phyloP scores from a whole-genome alignment of 2,797 vertebrate species.

The Odontamblyopus lacepedii region DNA sequence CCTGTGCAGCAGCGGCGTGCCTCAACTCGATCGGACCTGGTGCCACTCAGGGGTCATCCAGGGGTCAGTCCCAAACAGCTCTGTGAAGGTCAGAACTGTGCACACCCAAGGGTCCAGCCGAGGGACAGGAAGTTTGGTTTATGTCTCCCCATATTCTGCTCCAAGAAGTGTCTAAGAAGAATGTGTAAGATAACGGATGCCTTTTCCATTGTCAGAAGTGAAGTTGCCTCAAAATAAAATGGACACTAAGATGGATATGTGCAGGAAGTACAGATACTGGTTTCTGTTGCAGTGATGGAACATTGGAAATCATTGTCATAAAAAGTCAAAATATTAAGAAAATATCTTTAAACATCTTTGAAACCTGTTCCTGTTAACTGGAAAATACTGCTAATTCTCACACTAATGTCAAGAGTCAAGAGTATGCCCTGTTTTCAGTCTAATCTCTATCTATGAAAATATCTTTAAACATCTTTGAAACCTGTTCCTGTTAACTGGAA shows the following conservation, averaged over 20 bases:
- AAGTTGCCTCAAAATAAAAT: constrained; percentile 26
- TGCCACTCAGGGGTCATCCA: constrained; percentile 57
- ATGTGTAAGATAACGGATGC: constrained; percentile 25
- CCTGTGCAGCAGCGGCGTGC: constrained; percentile 58
- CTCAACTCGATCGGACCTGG: constrained; percentile 63
- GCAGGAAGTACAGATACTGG: constrained; percentile 9
- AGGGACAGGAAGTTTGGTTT: constrained; percentile 32
- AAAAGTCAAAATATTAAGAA: constrained; percentile 3
- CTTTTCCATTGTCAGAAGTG: not conserved
- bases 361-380: not conserved
- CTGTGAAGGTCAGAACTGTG: constrained; percentile 66
- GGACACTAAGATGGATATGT: constrained; percentile 28
- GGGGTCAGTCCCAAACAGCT: constrained; percentile 58
- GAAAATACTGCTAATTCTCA: too few relatives aligned
- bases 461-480: too few relatives aligned
- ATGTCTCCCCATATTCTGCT: constrained; percentile 4
- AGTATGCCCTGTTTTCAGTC: too few relatives aligned
- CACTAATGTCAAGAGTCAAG: not conserved
- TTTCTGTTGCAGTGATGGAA: not conserved
- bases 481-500: too few relatives aligned
- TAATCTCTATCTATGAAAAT: too few relatives aligned
- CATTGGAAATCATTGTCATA: not conserved
- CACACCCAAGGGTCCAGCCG: constrained; percentile 38
- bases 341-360: not conserved
- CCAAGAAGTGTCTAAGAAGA: constrained; percentile 16